Evolutionary conservation across 2,888 invertebrate species (phyloP).

Genomic region (Tenthredo amoena): DNA sequence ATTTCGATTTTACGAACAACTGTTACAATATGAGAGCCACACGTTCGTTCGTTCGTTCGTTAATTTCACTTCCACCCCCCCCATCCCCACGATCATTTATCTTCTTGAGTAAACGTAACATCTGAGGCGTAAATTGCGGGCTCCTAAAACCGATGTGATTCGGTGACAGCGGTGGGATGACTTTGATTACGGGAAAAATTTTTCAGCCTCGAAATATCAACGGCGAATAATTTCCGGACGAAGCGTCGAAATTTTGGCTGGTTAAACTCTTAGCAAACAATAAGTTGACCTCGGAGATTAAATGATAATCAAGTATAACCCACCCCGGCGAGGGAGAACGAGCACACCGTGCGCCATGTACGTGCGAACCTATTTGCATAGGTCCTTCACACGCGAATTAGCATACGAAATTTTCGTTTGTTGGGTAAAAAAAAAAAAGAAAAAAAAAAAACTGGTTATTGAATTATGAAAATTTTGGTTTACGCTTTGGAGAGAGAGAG

Average conservation of each 20-base stretch:
- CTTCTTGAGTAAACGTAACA: background rate
- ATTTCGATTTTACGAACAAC: conserved; percentile 57
- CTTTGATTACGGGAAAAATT: background rate
- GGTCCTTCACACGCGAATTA: background rate
- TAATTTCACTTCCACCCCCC: background rate
- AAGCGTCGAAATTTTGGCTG: background rate
- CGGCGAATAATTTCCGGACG: background rate
- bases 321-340: background rate
- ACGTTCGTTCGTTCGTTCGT: background rate
- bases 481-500: no score
- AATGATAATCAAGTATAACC: background rate
- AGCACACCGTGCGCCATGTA: background rate
- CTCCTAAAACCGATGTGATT: background rate
- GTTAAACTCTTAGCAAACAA: conserved; percentile 9
- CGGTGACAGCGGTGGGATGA: conserved; percentile 23
- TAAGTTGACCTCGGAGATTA: conserved; percentile 14
- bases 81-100: conserved; percentile 10
- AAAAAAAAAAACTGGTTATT: background rate
- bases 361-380: conserved; percentile 16
- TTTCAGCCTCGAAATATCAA: background rate
- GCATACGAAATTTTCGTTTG: background rate
- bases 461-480: conserved; percentile 13
- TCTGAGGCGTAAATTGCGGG: conserved; percentile 27
- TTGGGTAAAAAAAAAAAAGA: no score
- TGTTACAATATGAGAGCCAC: conserved; percentile 55